Base-by-base conservation (phyloP, 2,888 invertebrate species). In the Acanthosepion esculentum region DNA sequence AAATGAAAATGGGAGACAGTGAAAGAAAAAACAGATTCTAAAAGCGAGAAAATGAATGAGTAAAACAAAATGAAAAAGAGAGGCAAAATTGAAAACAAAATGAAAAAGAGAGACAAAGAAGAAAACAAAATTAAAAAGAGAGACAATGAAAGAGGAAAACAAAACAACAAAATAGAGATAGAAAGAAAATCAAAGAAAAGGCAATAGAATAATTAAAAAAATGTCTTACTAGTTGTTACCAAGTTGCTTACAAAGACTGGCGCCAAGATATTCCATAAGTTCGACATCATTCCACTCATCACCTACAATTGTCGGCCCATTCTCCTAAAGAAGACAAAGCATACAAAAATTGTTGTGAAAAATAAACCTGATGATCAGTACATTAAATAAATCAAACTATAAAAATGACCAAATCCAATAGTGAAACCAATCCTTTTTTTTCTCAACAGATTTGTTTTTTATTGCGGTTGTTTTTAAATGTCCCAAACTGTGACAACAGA, bases 241-340 rank as follows among this genome's bases (percentile, higher is more conserved):
- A 26, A 97, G 96, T 59, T 97, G 96, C 94, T 97, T 96, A 10
- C 96, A 96, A 29, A 96, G 95, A n/a, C 95, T 95, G 0, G 97
- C 97, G 50, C 97, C 97, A 59, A 97, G 96, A 95, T 96, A 96
- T 55, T 96, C 95, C 98, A 98, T 98, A 91, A 98, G 95, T 48
- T 97, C 97, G 8, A 96, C 96, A 95, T 98, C 97, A 96, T 97
- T 97, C 95, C 97, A 96, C 94, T 97, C 97, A 96, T 98, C 98
- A n/a, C 98, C 98, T 78, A 98, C 97, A 95, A 97, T 96, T 50
- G 97, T 97, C 15, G 98, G 98, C 4, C 98, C 98, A 96, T 95
- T 96, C 95, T 98, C 97, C 97, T 97, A 94, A 55, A 95, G 95
- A 94, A 95, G 95, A 41, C 94, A 94, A 95, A 92, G n/a, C 55